A percentile compares a stretch with the other conserved stretches of the same genome.
phyloP scores from a whole-genome alignment of 2,113 vertebrate genomes.

The Pyrgilauda ruficollis region DNA sequence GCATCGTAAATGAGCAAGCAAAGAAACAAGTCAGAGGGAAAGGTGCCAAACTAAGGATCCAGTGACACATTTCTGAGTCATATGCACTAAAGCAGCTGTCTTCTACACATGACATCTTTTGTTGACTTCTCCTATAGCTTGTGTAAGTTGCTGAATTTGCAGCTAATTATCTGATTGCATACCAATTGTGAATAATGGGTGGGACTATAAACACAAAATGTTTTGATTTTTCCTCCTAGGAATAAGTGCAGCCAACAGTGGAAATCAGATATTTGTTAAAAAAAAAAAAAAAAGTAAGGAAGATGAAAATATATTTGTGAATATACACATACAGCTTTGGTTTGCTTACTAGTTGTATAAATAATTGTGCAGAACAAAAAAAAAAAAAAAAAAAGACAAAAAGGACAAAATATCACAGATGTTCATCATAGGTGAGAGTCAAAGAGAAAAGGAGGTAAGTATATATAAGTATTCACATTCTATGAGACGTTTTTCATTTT shows the following conservation, averaged over 20 bases:
- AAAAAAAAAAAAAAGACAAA: neutral
- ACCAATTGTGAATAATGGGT: neutral
- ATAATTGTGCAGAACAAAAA: neutral
- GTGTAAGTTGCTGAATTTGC: slow-evolving; percentile 32
- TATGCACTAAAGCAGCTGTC: neutral
- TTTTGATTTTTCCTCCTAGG: neutral
- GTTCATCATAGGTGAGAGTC: neutral
- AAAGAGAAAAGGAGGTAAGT: neutral
- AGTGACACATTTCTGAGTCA: neutral
- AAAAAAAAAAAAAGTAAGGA: neutral
- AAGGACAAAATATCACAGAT: neutral
- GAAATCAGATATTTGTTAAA: neutral
- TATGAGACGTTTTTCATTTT: neutral
- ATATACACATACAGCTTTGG: neutral
- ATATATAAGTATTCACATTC: neutral
- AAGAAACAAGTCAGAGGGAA: neutral
- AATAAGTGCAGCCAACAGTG: neutral
- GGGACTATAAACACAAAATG: neutral
- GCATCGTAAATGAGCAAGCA: neutral
- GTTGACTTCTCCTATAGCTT: neutral
- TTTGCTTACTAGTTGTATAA: neutral
- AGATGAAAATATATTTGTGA: neutral
- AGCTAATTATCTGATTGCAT: slow-evolving; percentile 43
- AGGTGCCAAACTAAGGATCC: neutral
- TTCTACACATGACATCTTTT: neutral